A percentile compares a stretch with the other conserved stretches of the same genome.
Evolutionary conservation across 2,113 vertebrate genomes (phyloP).

Genomic region (Dipodomys ordii): DNA sequence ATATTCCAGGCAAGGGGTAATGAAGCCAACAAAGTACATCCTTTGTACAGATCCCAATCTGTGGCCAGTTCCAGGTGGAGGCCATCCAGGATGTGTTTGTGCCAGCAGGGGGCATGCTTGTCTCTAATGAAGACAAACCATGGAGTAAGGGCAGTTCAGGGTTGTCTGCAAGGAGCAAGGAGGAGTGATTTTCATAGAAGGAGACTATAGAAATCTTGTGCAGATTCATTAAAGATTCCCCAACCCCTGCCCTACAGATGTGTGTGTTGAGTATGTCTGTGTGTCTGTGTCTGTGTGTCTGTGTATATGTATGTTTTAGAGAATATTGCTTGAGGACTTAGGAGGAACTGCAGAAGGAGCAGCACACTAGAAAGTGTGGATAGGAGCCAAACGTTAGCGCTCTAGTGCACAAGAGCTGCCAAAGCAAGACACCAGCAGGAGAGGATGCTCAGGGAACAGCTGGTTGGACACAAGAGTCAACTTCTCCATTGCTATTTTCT

Average conservation of each 20-base stretch:
- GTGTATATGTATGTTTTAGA: background rate
- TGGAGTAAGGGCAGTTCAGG: background rate
- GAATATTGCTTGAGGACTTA: background rate
- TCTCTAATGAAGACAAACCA: background rate
- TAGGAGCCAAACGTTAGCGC: background rate
- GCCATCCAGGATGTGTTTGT: no score
- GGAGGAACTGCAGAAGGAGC: background rate
- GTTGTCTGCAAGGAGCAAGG: background rate
- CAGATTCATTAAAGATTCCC: background rate
- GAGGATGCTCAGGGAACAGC: background rate
- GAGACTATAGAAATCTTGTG: background rate
- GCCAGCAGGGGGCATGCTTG: background rate
- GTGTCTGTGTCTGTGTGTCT: no score
- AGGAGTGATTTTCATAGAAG: background rate
- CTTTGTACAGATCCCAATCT: background rate
- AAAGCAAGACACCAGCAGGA: background rate
- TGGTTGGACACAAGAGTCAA: background rate
- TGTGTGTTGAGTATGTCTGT: no score
- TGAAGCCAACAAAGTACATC: background rate
- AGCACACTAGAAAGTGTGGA: background rate
- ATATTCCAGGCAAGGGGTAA: background rate
- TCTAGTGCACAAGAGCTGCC: background rate
- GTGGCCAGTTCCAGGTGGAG: background rate
- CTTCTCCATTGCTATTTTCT: background rate
- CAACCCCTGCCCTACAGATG: no score